Conservation (phyloP, 2,888 invertebrate species). For the Drosophila kanekoi region DNA sequence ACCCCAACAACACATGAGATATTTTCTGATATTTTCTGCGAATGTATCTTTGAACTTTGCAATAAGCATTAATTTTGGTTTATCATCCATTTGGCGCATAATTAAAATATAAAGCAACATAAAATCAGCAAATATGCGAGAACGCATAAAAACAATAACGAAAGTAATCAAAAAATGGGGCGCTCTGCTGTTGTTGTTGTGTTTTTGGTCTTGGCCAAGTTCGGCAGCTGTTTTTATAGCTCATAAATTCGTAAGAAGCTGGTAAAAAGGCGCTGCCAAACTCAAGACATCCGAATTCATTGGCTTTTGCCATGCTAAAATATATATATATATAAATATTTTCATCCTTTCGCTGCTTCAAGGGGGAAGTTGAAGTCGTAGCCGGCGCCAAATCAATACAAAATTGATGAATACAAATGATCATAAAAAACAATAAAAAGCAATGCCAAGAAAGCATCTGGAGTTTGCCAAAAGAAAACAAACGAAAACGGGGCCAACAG, state of each 20-base stretch:
- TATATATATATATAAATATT: constrained; percentile 25
- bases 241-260: constrained; percentile 77
- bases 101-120: constrained; percentile 59
- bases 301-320: constrained; percentile 54
- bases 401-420: constrained; percentile 82
- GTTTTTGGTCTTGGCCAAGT: constrained; percentile 16
- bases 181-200: constrained; percentile 46
- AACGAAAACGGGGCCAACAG: constrained; percentile 31
- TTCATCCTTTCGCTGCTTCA: constrained; percentile 62
- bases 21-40: constrained; percentile 8
- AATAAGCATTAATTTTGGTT: constrained; percentile 50
- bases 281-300: constrained; percentile 71
- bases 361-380: constrained; percentile 31
- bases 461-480: constrained; percentile 48
- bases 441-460: constrained; percentile 73
- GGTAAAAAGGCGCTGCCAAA: constrained; percentile 48
- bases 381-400: constrained; percentile 66
- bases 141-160: constrained; percentile 72
- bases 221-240: constrained; percentile 77
- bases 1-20: neutral
- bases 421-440: constrained; percentile 81
- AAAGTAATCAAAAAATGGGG: constrained; percentile 74
- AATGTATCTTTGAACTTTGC: constrained; percentile 6
- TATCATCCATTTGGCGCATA: constrained; percentile 61
- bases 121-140: constrained; percentile 61